Percentiles rank a stretch among this genome's conserved stretches.
These are phyloP conservation scores for Hymenochirus boettgeri DNA, from an alignment of 2,113 vertebrate species.

Conservation along the genomic window DNA sequence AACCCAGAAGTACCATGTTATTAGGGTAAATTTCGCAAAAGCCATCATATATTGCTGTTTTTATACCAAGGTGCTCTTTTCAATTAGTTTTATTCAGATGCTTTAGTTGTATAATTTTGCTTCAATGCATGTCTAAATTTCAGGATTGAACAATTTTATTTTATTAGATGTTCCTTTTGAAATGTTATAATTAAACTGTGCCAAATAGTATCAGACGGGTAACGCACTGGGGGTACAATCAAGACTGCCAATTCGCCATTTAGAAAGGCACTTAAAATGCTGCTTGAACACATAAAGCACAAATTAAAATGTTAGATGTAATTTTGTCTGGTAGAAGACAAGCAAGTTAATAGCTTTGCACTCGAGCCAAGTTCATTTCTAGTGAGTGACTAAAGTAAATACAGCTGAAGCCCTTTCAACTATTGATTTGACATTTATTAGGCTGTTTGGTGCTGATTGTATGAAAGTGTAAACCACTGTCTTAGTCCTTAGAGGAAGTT, in stretches of 20 bases:
- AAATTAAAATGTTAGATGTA: slow-evolving; percentile 2
- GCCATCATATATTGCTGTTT: too few relatives aligned
- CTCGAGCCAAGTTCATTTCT: slow-evolving; percentile 27
- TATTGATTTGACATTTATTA: slow-evolving; percentile 39
- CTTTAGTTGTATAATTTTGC: background rate
- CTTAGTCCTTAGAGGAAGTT: slow-evolving; percentile 6
- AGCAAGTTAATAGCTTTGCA: slow-evolving; percentile 15
- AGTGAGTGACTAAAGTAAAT: slow-evolving; percentile 29
- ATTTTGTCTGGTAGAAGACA: slow-evolving; percentile 30
- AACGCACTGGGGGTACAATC: background rate
- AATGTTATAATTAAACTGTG: slow-evolving; percentile 3
- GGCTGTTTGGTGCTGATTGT: slow-evolving; percentile 6
- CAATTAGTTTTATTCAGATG: too few relatives aligned
- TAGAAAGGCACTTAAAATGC: slow-evolving; percentile 23
- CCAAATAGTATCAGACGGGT: background rate
- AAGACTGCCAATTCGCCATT: slow-evolving; percentile 5
- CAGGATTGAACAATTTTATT: background rate
- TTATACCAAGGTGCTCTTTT: too few relatives aligned
- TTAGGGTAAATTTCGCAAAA: too few relatives aligned
- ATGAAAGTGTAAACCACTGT: background rate
- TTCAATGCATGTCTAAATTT: background rate
- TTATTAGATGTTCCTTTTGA: background rate
- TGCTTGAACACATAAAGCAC: slow-evolving; percentile 1
- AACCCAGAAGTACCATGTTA: too few relatives aligned
- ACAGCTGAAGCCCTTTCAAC: slow-evolving; percentile 17